Evolutionary conservation across 2,888 invertebrate genomes (phyloP).

Genomic region (Epirrhoe tristata): DNA sequence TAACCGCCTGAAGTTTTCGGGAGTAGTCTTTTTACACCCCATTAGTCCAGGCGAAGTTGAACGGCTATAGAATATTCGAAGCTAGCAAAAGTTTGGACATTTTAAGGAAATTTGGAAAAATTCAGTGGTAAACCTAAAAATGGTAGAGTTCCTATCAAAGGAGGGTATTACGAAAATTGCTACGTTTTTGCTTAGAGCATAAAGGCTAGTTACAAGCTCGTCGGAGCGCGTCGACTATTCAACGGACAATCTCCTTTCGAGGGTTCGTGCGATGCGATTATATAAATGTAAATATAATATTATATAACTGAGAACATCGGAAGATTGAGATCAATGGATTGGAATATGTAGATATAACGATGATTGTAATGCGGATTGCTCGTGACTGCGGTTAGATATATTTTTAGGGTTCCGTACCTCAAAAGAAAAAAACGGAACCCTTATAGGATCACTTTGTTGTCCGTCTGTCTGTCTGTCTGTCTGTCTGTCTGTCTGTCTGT

Average conservation of each 20-base stretch:
- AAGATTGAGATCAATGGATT: neutral
- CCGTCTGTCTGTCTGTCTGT: too few species aligned
- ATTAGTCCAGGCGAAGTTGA: neutral
- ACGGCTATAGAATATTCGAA: slow-evolving; percentile 14
- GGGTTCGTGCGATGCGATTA: slow-evolving; percentile 4
- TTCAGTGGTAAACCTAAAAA: slow-evolving; percentile 19
- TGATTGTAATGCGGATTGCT: neutral
- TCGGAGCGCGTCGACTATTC: slow-evolving; percentile 22
- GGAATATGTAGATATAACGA: neutral
- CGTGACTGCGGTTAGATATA: too few species aligned
- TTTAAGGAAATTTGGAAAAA: slow-evolving; percentile 26
- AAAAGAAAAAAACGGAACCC: too few species aligned
- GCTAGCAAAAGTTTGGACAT: slow-evolving; percentile 17
- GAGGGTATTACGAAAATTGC: slow-evolving; percentile 34
- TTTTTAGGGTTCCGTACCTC: too few species aligned
- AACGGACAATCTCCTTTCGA: slow-evolving; percentile 21
- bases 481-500: too few species aligned
- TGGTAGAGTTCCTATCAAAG: slow-evolving; percentile 24
- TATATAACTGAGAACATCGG: neutral
- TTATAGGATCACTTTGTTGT: too few species aligned
- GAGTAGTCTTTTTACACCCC: too few species aligned
- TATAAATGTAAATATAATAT: neutral
- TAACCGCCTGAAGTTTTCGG: too few species aligned
- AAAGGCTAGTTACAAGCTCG: slow-evolving; percentile 26
- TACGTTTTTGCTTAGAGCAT: slow-evolving; percentile 33